Base-by-base conservation (phyloP, 2,888 invertebrate species). In the Sphecodes monilicornis region DNA sequence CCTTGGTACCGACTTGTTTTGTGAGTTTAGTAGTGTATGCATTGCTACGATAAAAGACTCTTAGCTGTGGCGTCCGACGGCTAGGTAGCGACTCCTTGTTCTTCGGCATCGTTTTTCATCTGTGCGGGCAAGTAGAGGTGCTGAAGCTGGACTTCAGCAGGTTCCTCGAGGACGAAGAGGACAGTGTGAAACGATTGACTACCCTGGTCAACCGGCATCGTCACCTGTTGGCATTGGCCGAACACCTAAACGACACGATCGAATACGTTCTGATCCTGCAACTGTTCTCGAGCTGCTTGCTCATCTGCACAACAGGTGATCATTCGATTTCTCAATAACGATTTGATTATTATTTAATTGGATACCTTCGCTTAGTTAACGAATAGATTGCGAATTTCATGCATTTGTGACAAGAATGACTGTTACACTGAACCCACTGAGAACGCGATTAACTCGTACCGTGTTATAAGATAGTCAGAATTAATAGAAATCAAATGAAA, bases 61-160 rank as follows among this genome's bases (percentile, higher is more conserved):
- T 57, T 26, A 64, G 64, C 29, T 29, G 13, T 32, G 29, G 29
- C 16, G 36, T 36, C 10, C 66, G 16, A 26, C 3, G 6, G 26
- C 11, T 46, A 82, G 92, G 93, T 26, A 90, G 88, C 26, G 92
- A 93, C 68, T 86, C 90, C 41, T 88, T 94, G 75, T 90, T 94
- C 60, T 92, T 93, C 50, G 88, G 89, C n/a, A 84, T 93, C 8
- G 80, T 90, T 3, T 92, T 94, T 88, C 93, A 94, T 41, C 66
- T 94, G 11, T 94, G 94, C 68, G 94, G 93, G 8, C 94, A 94
- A 54, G 85, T 93, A 3, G 90, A 93, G 43, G 84, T 93, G 66
- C 76, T 94, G 16, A 92, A 60, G 16, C 11, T 26, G 13, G 39
- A 80, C 0, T 88, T 86, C 13, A 46, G 6, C 18, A 66, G 75